Evolutionary conservation across 2,797 vertebrate genomes (phyloP), one percentile per base, ranked within the genome.

Genomic region (Falco berigora): DNA sequence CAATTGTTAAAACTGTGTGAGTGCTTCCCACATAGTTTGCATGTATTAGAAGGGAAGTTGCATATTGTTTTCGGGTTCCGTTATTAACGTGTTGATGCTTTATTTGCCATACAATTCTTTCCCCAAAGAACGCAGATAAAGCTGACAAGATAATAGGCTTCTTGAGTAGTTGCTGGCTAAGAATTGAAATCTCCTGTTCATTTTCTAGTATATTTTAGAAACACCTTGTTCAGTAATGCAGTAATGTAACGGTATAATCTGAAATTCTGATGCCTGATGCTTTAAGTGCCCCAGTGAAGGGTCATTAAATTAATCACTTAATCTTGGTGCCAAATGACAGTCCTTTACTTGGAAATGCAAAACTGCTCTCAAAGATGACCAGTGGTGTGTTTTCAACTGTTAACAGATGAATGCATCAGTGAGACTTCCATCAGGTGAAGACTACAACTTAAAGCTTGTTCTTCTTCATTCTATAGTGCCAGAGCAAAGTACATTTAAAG

Each of bases 401-500:
- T 46, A 71, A 96, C 97, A 99, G 99, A 97, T 99, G 88, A 98
- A 96, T 83, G 98, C 98, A 71, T 95, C 96, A 36, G 97, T 99
- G 91, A 98, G 97, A 82, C 98, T 99, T 97, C 96, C 98, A 23
- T 98, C 98, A 59, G 99, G 98, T 77, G 98, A 99, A 88, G 98
- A 98, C 96, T 98, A 98, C 97, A 97, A 89, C 97, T 98, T 99
- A 94, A 96, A 98, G 67, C 96, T 99, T 88, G 96, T 98, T 96
- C 98, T 99, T 79, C 98, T 99, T 94, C 99, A 99, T 96, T 97
- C 98, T 46, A 97, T 99, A 93, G 80, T 98, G 94, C 98, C 99
- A 62, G 98, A 99, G 86, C 99, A 99, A 97, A 99, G 99, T 98
- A 98, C 81, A 19, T 99, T 99, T 98, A 99, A 98, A 98, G 97